These are phyloP conservation scores for Scyliorhinus canicula DNA, from an alignment of 2,797 vertebrate species.

Conservation along the genomic window DNA sequence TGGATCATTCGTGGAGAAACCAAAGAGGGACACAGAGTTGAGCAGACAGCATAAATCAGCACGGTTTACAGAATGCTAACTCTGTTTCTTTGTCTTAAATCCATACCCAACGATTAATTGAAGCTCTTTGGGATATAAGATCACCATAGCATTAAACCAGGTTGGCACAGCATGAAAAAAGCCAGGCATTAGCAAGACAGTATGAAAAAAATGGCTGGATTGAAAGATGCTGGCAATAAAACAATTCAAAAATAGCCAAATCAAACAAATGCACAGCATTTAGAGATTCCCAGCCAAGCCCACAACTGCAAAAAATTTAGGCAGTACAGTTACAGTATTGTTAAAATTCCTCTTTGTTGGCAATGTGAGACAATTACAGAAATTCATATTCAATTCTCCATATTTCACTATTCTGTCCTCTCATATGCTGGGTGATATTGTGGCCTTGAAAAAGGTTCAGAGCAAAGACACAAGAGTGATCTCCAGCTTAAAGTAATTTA, in stretches of 20 bases:
- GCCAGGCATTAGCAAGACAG: neutral
- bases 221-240: neutral
- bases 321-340: neutral
- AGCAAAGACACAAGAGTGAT: neutral
- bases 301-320: conserved; percentile 5
- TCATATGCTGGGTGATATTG: neutral
- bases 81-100: neutral
- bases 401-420: neutral
- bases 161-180: neutral
- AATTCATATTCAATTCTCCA: neutral
- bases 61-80: neutral
- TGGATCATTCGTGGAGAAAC: neutral
- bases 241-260: conserved; percentile 27
- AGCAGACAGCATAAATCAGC: neutral
- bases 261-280: neutral
- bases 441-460: neutral
- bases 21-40: neutral
- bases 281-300: neutral
- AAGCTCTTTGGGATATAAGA: neutral
- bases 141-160: neutral
- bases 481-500: neutral
- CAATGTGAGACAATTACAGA: conserved; percentile 1
- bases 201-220: neutral
- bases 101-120: neutral
- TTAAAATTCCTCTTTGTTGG: neutral